These are phyloP conservation scores for Arnoldichthys spilopterus DNA, from an alignment of 2,797 vertebrate genomes.

Conservation along the genomic window DNA sequence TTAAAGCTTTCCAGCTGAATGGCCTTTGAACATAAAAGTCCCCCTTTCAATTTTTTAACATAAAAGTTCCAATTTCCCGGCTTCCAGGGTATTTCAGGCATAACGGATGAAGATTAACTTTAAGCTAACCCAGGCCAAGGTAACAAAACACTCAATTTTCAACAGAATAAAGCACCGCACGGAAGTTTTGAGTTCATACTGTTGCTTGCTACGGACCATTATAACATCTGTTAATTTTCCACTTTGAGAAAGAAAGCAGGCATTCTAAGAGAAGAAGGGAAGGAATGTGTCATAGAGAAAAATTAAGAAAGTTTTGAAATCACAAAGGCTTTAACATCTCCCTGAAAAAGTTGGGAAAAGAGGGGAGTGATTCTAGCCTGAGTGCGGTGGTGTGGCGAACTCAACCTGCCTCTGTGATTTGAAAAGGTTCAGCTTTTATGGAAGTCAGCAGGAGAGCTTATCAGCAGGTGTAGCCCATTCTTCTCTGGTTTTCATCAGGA, in stretches of 20 bases:
- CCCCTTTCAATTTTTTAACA: neutral
- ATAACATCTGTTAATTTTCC: neutral
- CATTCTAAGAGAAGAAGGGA: neutral
- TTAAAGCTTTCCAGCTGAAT: neutral
- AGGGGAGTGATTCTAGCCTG: neutral
- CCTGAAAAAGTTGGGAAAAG: neutral
- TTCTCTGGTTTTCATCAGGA: neutral
- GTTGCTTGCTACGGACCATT: neutral
- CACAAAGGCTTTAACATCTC: neutral
- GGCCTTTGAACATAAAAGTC: neutral
- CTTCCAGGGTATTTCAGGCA: neutral
- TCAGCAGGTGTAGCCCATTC: neutral
- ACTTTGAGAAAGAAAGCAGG: neutral
- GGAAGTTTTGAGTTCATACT: neutral
- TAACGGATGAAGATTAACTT: neutral
- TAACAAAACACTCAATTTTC: neutral
- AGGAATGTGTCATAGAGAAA: neutral
- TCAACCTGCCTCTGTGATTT: neutral
- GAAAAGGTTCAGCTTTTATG: neutral
- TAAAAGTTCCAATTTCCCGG: neutral
- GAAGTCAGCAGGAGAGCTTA: neutral
- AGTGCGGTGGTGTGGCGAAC: neutral
- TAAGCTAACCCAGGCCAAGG: neutral
- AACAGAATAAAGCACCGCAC: neutral
- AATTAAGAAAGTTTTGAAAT: neutral